Conservation (phyloP, 2,113 vertebrate species). For the Sturnus vulgaris region DNA sequence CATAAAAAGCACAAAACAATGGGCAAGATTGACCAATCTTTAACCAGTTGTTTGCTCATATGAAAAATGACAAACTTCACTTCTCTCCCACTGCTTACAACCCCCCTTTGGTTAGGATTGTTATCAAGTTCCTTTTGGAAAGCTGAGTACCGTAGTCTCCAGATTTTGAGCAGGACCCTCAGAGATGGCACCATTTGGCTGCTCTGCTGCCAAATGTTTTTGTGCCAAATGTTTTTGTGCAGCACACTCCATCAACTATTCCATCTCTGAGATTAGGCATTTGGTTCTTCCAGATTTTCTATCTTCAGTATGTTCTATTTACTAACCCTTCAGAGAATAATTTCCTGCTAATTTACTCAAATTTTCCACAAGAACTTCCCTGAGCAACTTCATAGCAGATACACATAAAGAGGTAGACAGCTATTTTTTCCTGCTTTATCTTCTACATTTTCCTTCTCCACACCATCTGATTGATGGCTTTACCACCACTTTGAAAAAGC, state of each 20-base stretch:
- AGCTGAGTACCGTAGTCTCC: not conserved
- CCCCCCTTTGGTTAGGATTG: not conserved
- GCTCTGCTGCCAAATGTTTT: not conserved
- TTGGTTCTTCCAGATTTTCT: not conserved
- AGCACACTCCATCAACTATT: not conserved
- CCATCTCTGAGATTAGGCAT: not conserved
- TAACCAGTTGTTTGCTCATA: not conserved
- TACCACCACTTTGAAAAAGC: not conserved
- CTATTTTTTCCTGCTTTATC: not conserved
- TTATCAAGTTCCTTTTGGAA: not conserved
- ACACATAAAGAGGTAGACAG: fast-evolving
- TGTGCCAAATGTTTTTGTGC: fast-evolving
- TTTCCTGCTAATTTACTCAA: not conserved
- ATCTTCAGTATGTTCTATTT: not conserved
- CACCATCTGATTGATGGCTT: not conserved
- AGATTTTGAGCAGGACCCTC: not conserved
- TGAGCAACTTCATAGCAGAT: not conserved
- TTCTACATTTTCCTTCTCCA: not conserved
- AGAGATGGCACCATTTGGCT: not conserved
- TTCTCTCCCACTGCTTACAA: not conserved
- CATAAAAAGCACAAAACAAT: not conserved
- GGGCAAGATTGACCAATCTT: not conserved
- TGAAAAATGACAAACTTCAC: not conserved
- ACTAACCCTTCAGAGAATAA: not conserved
- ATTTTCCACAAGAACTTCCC: not conserved